Conservation (phyloP, 2,113 vertebrate genomes). For the Muntiacus muntjak region DNA sequence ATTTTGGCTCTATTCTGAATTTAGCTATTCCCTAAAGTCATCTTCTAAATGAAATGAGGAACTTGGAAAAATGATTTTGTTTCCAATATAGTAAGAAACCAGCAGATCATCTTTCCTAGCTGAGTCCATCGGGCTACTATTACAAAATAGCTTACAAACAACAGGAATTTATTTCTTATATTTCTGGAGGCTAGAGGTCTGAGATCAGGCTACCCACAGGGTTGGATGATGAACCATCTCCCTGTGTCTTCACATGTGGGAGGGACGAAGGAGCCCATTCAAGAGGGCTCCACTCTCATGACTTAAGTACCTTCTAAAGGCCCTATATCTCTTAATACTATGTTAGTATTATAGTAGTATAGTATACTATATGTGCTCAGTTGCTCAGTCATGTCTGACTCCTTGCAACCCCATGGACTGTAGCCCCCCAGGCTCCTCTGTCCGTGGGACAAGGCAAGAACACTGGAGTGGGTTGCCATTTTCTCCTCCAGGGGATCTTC, state of each 20-base stretch:
- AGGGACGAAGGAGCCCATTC: not conserved
- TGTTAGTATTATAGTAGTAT: not conserved
- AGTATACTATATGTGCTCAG: not conserved
- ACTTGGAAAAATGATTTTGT: slow-evolving; percentile 17
- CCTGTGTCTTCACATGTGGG: not conserved
- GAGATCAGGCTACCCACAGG: not conserved
- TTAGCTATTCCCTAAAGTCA: slow-evolving; percentile 31
- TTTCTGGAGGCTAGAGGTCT: not conserved
- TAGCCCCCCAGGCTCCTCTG: not conserved
- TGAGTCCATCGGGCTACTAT: not conserved
- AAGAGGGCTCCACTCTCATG: not conserved
- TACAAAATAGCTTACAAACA: not conserved
- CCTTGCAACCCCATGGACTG: not conserved
- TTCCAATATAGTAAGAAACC: not conserved
- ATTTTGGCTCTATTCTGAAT: slow-evolving; percentile 16
- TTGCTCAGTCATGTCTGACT: not conserved
- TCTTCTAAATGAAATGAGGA: slow-evolving; percentile 8
- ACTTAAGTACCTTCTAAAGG: not conserved
- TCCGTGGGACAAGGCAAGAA: not conserved
- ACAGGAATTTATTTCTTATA: not conserved
- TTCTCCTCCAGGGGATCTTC: not conserved
- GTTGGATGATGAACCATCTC: not conserved
- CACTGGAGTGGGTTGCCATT: not conserved
- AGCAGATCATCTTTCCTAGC: not conserved
- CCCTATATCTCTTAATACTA: not conserved